These are phyloP conservation scores for Centropyge bicolor DNA, from an alignment of 2,797 vertebrate species.

Conservation along the genomic window DNA sequence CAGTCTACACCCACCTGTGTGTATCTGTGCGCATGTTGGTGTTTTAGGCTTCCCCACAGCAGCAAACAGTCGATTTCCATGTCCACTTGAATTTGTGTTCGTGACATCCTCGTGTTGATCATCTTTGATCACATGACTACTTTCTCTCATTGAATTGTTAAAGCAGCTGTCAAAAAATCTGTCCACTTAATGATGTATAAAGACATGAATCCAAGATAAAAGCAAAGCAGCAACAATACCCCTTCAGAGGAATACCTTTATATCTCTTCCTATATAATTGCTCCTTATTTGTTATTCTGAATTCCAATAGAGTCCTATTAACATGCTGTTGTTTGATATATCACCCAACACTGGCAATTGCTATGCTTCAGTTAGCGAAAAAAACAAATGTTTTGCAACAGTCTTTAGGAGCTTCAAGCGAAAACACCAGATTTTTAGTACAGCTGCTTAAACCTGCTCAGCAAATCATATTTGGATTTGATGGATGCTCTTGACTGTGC, in stretches of 20 bases:
- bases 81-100: neutral
- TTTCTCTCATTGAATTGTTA: conserved; percentile 4
- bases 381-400: conserved; percentile 8
- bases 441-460: neutral
- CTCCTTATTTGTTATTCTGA: conserved; percentile 1
- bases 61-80: neutral
- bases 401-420: neutral
- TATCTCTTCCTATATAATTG: neutral
- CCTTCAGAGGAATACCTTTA: neutral
- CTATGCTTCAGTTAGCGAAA: neutral
- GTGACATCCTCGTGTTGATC: neutral
- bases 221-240: neutral
- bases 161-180: conserved; percentile 10
- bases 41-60: neutral
- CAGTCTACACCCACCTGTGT: neutral
- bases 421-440: conserved; percentile 2
- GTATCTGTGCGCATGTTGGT: neutral
- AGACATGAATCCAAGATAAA: conserved; percentile 15
- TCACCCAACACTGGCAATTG: neutral
- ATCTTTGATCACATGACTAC: neutral
- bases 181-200: conserved; percentile 5
- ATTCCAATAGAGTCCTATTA: neutral
- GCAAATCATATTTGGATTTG: neutral
- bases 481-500: conserved; percentile 8
- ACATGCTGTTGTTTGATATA: conserved; percentile 5